Evolutionary conservation across 2,113 vertebrate species (phyloP).

Genomic region (Neoarius graeffei): DNA sequence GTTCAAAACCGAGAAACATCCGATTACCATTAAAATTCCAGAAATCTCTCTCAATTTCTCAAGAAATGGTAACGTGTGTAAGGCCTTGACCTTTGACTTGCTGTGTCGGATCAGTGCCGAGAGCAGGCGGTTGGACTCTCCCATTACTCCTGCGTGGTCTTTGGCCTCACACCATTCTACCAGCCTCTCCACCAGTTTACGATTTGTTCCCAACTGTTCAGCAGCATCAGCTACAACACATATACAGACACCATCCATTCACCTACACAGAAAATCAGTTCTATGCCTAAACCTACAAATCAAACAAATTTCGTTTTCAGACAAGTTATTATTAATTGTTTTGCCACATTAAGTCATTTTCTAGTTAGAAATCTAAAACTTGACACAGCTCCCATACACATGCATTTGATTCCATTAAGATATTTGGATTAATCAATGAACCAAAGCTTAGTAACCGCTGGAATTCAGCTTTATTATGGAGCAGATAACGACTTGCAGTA

Average conservation of each 20-base stretch:
- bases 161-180: slow-evolving; percentile 99
- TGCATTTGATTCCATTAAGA: background rate
- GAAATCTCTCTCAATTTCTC: background rate
- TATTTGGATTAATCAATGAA: background rate
- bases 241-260: slow-evolving; percentile 12
- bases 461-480: background rate
- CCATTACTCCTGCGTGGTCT: slow-evolving; percentile 97
- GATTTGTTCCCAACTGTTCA: slow-evolving; percentile 92
- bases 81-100: slow-evolving; percentile 88
- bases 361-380: background rate
- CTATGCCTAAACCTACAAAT: background rate
- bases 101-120: slow-evolving; percentile 97
- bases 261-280: background rate
- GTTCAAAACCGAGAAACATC: slow-evolving; percentile 46
- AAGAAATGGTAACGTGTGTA: background rate
- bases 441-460: background rate
- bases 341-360: background rate
- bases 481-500: background rate
- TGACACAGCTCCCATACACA: background rate
- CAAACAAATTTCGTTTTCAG: background rate
- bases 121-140: slow-evolving; percentile 94
- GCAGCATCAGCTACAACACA: slow-evolving; percentile 85
- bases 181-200: slow-evolving; percentile 87
- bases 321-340: background rate
- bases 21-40: background rate